Evolutionary conservation across 30 jellyfish, hydroid and myxozoan species (phyloP).

Genomic region (Chironex yamaguchii): DNA sequence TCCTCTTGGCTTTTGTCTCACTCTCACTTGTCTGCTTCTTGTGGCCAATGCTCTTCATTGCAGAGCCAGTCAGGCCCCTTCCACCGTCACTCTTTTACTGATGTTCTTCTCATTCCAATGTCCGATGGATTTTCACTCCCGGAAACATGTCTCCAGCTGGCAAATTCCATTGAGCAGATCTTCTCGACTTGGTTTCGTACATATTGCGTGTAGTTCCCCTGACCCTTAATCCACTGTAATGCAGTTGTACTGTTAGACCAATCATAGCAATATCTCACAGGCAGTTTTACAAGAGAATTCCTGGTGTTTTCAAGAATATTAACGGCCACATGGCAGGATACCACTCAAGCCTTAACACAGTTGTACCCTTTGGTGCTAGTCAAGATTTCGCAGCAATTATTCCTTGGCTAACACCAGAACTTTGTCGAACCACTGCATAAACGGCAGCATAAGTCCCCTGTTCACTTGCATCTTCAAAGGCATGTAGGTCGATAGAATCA

Average conservation of each 20-base stretch:
- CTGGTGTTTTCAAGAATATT: slow-evolving; percentile 29
- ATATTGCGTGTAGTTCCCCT: slow-evolving; percentile 60
- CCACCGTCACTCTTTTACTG: slow-evolving; percentile 20
- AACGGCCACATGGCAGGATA: slow-evolving; percentile 68
- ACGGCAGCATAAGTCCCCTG: slow-evolving; percentile 72
- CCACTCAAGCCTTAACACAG: slow-evolving; percentile 66
- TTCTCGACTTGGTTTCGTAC: slow-evolving; percentile 66
- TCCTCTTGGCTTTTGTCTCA: slow-evolving; percentile 80
- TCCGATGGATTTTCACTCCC: slow-evolving; percentile 60
- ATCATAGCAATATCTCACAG: not conserved
- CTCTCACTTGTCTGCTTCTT: slow-evolving; percentile 24
- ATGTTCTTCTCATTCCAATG: slow-evolving; percentile 64
- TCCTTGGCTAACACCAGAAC: slow-evolving; percentile 46
- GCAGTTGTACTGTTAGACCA: slow-evolving; percentile 83
- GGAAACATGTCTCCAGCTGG: slow-evolving; percentile 67
- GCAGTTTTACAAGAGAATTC: slow-evolving; percentile 6
- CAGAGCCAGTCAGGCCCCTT: slow-evolving; percentile 63
- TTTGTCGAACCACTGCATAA: slow-evolving; percentile 68
- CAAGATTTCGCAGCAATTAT: slow-evolving; percentile 60
- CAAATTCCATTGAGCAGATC: slow-evolving; percentile 27
- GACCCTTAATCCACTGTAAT: slow-evolving; percentile 65
- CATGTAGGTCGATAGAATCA: slow-evolving; percentile 57
- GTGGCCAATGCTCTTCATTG: slow-evolving; percentile 57
- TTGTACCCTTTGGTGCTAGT: slow-evolving; percentile 29
- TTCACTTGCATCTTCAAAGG: slow-evolving; percentile 77